Percentiles rank a stretch among this genome's conserved stretches.
Evolutionary conservation across 1,140 invertebrate genomes (phyloP).

Genomic region (Eufriesea mexicana): DNA sequence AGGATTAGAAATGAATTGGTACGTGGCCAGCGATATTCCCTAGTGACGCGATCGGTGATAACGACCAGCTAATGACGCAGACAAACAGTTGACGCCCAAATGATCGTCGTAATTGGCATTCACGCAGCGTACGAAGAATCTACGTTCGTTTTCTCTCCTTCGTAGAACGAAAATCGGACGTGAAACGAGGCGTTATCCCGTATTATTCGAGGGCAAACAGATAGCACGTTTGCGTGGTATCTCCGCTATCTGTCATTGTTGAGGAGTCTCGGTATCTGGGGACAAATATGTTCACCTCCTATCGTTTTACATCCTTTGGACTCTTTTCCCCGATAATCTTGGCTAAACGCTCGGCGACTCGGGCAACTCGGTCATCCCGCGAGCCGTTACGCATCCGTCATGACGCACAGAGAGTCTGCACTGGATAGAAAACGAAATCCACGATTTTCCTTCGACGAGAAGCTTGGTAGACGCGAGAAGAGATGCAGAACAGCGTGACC

Average conservation of each 20-base stretch:
- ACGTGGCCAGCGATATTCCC: no score
- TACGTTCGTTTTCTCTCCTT: no score
- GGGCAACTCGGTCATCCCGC: background rate
- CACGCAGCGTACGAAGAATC: no score
- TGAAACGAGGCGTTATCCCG: background rate
- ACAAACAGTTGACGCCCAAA: no score
- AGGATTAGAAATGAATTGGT: no score
- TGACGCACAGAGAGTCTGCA: background rate
- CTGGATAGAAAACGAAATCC: background rate
- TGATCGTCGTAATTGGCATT: no score
- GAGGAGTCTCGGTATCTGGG: background rate
- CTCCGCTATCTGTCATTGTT: background rate
- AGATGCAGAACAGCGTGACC: background rate
- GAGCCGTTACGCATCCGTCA: background rate
- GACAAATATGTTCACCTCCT: background rate
- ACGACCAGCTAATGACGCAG: no score
- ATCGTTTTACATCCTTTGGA: background rate
- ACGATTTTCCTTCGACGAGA: background rate
- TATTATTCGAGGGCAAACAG: no score
- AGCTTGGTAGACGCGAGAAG: background rate
- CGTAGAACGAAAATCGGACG: no score
- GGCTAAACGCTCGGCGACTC: no score
- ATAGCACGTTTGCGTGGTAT: no score
- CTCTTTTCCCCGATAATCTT: background rate
- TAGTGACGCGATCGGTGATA: no score